Base-by-base conservation (phyloP, 2,797 vertebrate genomes). In the Morus bassanus region DNA sequence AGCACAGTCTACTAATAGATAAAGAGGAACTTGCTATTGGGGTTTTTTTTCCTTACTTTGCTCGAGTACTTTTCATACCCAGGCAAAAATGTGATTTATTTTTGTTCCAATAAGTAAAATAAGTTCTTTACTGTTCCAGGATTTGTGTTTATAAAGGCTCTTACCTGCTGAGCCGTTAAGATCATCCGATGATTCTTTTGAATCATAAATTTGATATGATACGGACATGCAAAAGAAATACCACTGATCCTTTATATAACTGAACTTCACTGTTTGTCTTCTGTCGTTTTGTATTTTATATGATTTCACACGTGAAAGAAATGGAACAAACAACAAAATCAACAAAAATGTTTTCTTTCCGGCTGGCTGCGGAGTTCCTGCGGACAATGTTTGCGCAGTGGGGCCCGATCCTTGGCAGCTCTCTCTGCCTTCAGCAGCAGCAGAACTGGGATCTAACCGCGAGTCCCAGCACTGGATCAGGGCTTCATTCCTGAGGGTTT, bases 371-470 rank as follows among this genome's bases (percentile, higher is more conserved):
- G 0, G 48, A 45, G 74, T 31, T 94, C 35, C 46, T 59, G 43
- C 0, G 0, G 57, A 21, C 75, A 74, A 4, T 19, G 14, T 82
- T 79, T 68, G 53, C 0, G 0, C 0, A 6, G 81, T 6, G 21
- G 89, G 57, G 69, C 82, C 69, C 0, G 0, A 85, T 93, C 70
- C 85, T 51, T 72, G 82, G 82, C 69, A 78, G 46, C 39, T 86
- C 78, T 48, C 37, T 67, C 56, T 92, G 59, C 43, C 67, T n/a
- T 30, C 68, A 80, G 74, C 59, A 78, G 65, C 67, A 80, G 43
- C 72, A 73, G 68, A 63, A 30, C 24, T 30, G 80, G 39, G 28
- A 50, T 50, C 41, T 61, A 50, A 31, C 41, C 1, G 0, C 28
- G 18, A 33, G 35, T 43, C 78, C 68, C 70, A 48, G 69, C 57